A percentile compares a stretch with the other conserved stretches of the same genome.
phyloP scores from a whole-genome alignment of 2,113 vertebrate genomes.

The Vireo altiloquus region DNA sequence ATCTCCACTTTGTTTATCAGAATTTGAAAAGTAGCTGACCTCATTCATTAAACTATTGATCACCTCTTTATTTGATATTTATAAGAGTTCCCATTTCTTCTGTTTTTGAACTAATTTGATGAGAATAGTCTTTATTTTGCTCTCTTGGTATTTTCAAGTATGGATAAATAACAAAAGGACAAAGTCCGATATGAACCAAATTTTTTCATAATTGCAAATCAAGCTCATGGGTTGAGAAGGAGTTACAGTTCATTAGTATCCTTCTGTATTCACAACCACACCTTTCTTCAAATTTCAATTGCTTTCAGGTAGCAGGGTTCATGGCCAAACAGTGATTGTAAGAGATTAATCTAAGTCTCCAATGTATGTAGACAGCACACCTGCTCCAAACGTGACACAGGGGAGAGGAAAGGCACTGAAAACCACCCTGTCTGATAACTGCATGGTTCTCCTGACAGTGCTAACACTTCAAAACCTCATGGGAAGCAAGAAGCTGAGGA shows the following conservation, averaged over 20 bases:
- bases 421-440: background rate
- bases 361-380: background rate
- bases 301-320: slow-evolving; percentile 30
- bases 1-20: background rate
- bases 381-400: background rate
- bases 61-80: background rate
- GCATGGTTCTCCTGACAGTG: background rate
- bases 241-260: slow-evolving; percentile 20
- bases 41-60: background rate
- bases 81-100: background rate
- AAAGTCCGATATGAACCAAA: background rate
- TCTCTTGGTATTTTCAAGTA: background rate
- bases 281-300: slow-evolving; percentile 34
- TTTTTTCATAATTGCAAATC: background rate
- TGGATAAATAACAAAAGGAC: background rate
- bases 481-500: background rate
- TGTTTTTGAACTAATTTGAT: background rate
- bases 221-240: background rate
- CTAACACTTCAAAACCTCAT: background rate
- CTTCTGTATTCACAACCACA: background rate
- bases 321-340: background rate
- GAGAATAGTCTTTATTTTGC: background rate
- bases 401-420: background rate
- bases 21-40: background rate
- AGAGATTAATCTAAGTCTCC: slow-evolving; percentile 44